Percentiles rank a stretch among this genome's conserved stretches.
Conservation (phyloP, 1,140 invertebrate genomes). For the Magallana gigas region DNA sequence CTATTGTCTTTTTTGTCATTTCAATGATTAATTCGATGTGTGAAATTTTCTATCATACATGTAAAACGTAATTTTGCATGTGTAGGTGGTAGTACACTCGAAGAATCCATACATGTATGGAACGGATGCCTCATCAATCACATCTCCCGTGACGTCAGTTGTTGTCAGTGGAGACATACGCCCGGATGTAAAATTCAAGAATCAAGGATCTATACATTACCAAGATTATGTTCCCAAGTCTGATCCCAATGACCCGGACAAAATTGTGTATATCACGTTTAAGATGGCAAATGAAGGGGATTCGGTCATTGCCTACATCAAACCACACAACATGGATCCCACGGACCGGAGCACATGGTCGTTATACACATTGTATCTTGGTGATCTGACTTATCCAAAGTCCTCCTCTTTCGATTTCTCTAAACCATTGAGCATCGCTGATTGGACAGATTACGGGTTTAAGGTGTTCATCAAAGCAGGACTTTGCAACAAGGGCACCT, state of each 20-base stretch:
- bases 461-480: conserved; percentile 38
- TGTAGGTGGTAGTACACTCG: background rate
- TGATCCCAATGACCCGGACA: background rate
- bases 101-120: conserved; percentile 22
- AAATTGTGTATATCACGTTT: conserved; percentile 23
- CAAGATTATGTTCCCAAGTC: conserved; percentile 20
- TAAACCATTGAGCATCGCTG: background rate
- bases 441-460: conserved; percentile 43
- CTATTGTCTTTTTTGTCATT: too few species aligned
- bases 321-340: conserved; percentile 9
- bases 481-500: background rate
- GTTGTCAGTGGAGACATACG: background rate
- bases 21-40: too few species aligned
- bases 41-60: too few species aligned
- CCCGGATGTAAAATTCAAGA: conserved; percentile 20
- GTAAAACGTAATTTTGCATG: background rate
- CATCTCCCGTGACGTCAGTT: background rate
- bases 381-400: conserved; percentile 22
- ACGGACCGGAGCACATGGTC: background rate
- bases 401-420: background rate
- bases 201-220: background rate
- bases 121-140: background rate
- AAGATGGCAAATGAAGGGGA: conserved; percentile 30
- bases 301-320: conserved; percentile 9
- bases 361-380: conserved; percentile 26